Conservation (phyloP, 2,888 invertebrate genomes). For the Meghimatium bilineatum region DNA sequence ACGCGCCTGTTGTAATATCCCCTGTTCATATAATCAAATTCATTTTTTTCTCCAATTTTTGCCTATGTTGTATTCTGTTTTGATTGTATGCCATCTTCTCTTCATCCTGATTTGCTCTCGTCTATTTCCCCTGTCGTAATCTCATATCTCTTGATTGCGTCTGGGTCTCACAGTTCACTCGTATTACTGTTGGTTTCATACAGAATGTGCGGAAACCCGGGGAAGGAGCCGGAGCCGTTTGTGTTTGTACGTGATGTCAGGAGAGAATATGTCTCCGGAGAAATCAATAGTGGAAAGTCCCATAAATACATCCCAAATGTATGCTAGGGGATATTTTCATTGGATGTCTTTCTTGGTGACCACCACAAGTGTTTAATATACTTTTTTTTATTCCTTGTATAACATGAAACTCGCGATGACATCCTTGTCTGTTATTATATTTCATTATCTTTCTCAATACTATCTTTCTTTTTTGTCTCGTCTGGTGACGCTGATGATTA, state of each 20-base stretch:
- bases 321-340: not conserved
- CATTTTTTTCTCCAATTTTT: too few relatives aligned
- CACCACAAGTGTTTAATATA: not conserved
- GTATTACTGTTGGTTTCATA: not conserved
- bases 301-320: not conserved
- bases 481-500: not conserved
- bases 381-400: too few relatives aligned
- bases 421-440: not conserved
- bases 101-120: not conserved
- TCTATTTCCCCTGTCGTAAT: not conserved
- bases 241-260: not conserved
- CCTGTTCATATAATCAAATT: too few relatives aligned
- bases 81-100: too few relatives aligned
- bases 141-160: not conserved
- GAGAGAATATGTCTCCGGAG: not conserved
- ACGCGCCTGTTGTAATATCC: too few relatives aligned
- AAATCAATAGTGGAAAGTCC: constrained; percentile 21
- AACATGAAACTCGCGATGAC: not conserved
- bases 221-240: not conserved
- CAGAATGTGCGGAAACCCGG: not conserved
- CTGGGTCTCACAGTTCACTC: not conserved
- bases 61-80: too few relatives aligned
- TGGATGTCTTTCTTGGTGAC: not conserved
- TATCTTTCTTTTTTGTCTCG: not conserved
- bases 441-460: not conserved